Evolutionary conservation across 2,113 vertebrate species (phyloP).

Genomic region (Uropsilus gracilis): DNA sequence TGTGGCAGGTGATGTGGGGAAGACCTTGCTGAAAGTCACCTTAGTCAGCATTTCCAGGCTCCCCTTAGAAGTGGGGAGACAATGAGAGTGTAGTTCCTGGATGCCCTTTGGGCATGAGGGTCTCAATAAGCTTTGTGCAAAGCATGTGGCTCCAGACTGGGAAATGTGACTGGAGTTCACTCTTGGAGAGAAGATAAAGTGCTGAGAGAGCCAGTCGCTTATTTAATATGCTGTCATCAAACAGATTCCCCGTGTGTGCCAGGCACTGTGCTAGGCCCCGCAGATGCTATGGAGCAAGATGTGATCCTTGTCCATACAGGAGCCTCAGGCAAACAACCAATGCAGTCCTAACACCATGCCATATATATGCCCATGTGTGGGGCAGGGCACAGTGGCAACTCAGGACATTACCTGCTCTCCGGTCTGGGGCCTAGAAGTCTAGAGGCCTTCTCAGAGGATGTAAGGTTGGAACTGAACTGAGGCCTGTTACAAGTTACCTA

Average conservation of each 20-base stretch:
- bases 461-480: not conserved
- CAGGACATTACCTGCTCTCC: not conserved
- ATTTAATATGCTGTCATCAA: not conserved
- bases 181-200: not conserved
- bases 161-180: not conserved
- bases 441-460: not conserved
- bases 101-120: not conserved
- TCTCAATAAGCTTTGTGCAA: not conserved
- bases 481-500: not conserved
- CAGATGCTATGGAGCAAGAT: not conserved
- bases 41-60: not conserved
- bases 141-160: not conserved
- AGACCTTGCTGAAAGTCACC: not conserved
- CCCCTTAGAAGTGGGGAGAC: not conserved
- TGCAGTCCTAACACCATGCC: not conserved
- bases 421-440: not conserved
- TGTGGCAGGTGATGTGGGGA: not conserved
- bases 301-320: not conserved
- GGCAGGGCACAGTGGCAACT: not conserved
- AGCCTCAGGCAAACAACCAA: not conserved
- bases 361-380: rapidly evolving
- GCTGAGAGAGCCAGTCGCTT: not conserved
- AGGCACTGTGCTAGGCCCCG: not conserved
- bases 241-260: not conserved
- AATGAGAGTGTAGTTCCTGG: not conserved